Conservation (phyloP, 2,888 invertebrate genomes). For the Melanchra persicariae region DNA sequence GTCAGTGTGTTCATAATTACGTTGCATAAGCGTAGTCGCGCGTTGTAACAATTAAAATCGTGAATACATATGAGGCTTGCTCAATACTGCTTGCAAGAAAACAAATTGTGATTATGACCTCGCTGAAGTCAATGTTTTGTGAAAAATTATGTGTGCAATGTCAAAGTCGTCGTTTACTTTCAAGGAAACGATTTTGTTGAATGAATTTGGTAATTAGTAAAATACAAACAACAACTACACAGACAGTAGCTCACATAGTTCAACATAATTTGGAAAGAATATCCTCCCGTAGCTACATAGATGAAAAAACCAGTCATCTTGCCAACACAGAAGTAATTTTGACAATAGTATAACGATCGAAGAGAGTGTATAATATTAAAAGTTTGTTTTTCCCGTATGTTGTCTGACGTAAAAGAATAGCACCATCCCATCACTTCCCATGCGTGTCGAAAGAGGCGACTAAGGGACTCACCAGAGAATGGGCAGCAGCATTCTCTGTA, state of each 20-base stretch:
- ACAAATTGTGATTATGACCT: slow-evolving; percentile 41
- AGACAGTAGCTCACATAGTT: too few relatives aligned
- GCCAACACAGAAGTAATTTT: neutral
- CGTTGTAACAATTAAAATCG: slow-evolving; percentile 37
- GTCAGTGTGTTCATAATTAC: neutral
- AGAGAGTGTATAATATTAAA: neutral
- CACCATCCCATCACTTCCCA: too few relatives aligned
- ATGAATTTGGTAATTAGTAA: neutral
- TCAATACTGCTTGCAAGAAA: slow-evolving; percentile 38
- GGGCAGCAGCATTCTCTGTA: too few relatives aligned
- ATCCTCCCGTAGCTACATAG: neutral
- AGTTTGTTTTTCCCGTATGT: too few relatives aligned
- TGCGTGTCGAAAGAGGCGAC: too few relatives aligned
- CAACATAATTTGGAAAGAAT: neutral
- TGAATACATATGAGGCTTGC: slow-evolving; percentile 36
- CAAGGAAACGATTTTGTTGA: neutral
- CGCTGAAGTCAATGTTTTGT: slow-evolving; percentile 50
- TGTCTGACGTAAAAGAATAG: too few relatives aligned
- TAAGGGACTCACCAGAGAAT: too few relatives aligned
- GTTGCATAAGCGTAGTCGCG: slow-evolving; percentile 38
- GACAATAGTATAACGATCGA: neutral
- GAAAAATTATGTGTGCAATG: slow-evolving; percentile 54
- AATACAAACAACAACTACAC: too few relatives aligned
- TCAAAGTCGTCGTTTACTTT: slow-evolving; percentile 52
- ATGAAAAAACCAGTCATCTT: neutral